Base-by-base conservation (phyloP, 2,113 vertebrate genomes). In the Gymnogyps californianus region DNA sequence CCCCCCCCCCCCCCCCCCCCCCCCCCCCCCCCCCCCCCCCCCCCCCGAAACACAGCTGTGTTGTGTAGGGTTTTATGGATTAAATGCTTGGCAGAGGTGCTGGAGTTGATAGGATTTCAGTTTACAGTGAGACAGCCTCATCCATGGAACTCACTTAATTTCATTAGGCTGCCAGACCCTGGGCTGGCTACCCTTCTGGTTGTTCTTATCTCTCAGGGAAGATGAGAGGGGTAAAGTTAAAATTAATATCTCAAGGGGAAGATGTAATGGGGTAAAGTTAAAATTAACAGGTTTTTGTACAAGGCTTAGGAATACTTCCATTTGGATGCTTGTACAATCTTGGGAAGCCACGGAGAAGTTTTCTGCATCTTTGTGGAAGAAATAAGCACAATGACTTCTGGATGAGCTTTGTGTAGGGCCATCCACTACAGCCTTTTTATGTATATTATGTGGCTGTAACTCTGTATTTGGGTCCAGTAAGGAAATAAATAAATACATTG, bases 71-170 rank as follows among this genome's bases (percentile, higher is more conserved):
- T 78, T 96, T 95, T 95, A 82, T 70, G 91, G 89, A 93, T 92
- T 94, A 93, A 89, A 89, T 87, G 61, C 62, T 94, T 97, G 93
- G 89, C 96, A 91, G 93, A 95, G 61, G 61, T 94, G 70, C 74
- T 88, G 75, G 70, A 91, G 26, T 79, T 93, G 70, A 72, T 89
- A 92, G 62, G 90, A 94, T 94, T 97, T 93, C 71, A 83, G 62
- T 82, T 90, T 92, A 76, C 66, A 90, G 57, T 79, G 87, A 85
- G 75, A 61, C 82, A 91, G 46, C 36, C 51, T 88, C 71, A 38
- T 94, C 88, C 66, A 44, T 74, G 71, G 78, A 91, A 64, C 87
- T 90, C 77, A 55, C 55, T 94, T 89, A 86, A 71, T 91, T 96
- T 94, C 65, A 46, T 79, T 91, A 79, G 49, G 17, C 92, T 96